These are phyloP conservation scores for Dromaius novaehollandiae DNA, from an alignment of 2,113 vertebrate species.

Conservation along the genomic window DNA sequence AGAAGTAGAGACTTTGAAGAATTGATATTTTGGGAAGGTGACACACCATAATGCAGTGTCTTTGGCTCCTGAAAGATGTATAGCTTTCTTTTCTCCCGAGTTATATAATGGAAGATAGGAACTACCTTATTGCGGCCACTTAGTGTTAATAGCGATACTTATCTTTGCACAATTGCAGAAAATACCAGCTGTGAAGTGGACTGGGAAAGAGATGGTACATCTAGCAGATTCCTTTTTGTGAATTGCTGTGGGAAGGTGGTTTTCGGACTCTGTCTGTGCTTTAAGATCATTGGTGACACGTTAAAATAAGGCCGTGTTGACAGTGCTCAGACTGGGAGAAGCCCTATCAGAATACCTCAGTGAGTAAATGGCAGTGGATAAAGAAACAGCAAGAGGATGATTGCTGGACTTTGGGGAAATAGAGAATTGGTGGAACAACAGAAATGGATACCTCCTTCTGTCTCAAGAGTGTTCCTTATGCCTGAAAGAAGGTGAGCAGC, in stretches of 20 bases:
- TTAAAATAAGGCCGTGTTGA: not conserved
- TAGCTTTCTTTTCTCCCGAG: not conserved
- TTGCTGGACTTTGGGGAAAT: not conserved
- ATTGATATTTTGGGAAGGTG: not conserved
- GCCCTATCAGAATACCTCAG: not conserved
- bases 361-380: not conserved
- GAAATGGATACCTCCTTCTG: not conserved
- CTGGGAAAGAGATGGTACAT: not conserved
- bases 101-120: not conserved
- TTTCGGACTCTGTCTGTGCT: not conserved
- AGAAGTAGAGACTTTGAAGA: not conserved
- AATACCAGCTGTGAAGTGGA: rapidly evolving
- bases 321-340: not conserved
- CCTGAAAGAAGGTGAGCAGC: not conserved
- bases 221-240: not conserved
- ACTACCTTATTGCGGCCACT: rapidly evolving
- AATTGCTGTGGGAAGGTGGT: not conserved
- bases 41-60: not conserved
- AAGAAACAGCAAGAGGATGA: not conserved
- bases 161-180: not conserved
- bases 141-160: not conserved
- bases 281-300: not conserved
- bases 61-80: not conserved
- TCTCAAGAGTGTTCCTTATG: not conserved
- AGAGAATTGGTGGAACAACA: not conserved